Conservation (phyloP, 2,113 vertebrate species). For the Suricata suricatta region DNA sequence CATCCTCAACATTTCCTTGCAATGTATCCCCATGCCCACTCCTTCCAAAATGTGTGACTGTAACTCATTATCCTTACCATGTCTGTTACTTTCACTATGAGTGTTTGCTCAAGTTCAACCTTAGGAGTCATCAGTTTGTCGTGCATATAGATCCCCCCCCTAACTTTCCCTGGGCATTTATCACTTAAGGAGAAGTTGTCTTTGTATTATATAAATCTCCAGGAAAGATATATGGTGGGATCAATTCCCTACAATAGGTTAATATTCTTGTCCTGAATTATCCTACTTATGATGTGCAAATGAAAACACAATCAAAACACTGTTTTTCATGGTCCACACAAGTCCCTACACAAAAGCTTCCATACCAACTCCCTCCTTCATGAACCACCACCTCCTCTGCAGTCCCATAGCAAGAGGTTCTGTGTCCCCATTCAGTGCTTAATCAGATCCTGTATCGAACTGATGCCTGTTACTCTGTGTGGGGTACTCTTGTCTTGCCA, state of each 20-base stretch:
- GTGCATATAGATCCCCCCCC: background rate
- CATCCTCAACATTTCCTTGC: background rate
- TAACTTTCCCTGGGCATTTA: background rate
- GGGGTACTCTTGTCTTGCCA: background rate
- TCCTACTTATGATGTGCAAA: background rate
- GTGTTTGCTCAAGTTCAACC: background rate
- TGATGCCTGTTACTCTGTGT: background rate
- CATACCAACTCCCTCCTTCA: background rate
- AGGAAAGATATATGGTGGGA: background rate
- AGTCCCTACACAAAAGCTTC: background rate
- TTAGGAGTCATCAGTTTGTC: background rate
- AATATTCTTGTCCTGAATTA: background rate
- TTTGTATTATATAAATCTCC: background rate
- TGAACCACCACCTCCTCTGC: rapidly evolving
- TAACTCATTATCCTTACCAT: background rate
- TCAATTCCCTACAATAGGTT: background rate
- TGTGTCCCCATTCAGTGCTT: background rate
- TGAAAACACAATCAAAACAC: background rate
- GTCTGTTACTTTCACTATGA: background rate
- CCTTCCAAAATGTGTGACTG: background rate
- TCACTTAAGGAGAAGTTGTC: background rate
- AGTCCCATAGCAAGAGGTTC: background rate
- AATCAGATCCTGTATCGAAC: background rate
- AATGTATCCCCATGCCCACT: background rate
- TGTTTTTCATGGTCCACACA: background rate